These are phyloP conservation scores for Esox lucius DNA, from an alignment of 2,797 vertebrate genomes.

Conservation along the genomic window DNA sequence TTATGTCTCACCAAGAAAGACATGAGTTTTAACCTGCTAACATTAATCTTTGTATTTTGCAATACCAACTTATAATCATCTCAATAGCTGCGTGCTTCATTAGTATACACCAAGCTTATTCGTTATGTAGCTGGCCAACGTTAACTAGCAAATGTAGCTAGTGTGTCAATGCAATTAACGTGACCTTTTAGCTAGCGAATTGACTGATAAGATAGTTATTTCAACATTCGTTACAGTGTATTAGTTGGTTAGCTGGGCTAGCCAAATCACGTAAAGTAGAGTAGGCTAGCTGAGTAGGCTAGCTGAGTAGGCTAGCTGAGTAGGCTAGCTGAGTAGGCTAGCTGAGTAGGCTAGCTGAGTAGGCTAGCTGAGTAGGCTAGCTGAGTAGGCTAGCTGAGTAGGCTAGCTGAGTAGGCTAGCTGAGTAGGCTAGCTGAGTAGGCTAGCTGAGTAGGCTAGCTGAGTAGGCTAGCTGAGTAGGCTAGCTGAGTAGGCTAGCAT, in stretches of 20 bases:
- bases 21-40: too few species aligned
- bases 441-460: too few species aligned
- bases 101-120: not conserved
- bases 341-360: too few species aligned
- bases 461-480: too few species aligned
- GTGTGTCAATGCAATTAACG: not conserved
- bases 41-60: not conserved
- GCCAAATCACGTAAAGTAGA: not conserved
- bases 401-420: not conserved
- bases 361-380: too few species aligned
- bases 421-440: not conserved
- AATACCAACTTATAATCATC: not conserved
- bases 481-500: too few species aligned
- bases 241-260: slow-evolving; percentile 20
- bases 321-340: too few species aligned
- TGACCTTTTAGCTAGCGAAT: not conserved
- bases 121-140: not conserved
- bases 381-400: not conserved
- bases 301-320: not conserved
- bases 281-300: not conserved
- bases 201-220: not conserved
- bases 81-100: not conserved
- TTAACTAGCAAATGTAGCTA: not conserved
- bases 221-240: too few species aligned
- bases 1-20: slow-evolving; percentile 8